These are phyloP conservation scores for Melanophora roralis DNA, from an alignment of 2,888 invertebrate species.

Conservation along the genomic window DNA sequence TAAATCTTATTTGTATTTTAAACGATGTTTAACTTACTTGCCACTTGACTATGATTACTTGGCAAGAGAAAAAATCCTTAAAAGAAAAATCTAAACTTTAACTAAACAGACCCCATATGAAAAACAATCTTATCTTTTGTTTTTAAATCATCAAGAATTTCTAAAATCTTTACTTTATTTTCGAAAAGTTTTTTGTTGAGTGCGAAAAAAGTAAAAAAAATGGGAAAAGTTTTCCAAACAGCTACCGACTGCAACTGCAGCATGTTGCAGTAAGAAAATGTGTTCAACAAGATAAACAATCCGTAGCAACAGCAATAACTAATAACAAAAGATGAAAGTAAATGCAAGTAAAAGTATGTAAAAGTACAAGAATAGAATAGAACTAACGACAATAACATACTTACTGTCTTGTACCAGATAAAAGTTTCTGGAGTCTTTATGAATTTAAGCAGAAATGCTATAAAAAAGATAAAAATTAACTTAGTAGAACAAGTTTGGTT, in stretches of 20 bases:
- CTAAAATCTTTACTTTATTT: slow-evolving; percentile 38
- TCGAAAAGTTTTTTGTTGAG: slow-evolving; percentile 20
- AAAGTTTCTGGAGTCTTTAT: neutral
- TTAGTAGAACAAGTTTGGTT: slow-evolving; percentile 11
- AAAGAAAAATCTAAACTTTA: neutral
- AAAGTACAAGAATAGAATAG: too few relatives aligned
- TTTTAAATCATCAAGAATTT: slow-evolving; percentile 49
- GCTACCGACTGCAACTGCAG: neutral
- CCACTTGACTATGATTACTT: slow-evolving; percentile 18
- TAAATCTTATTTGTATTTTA: neutral
- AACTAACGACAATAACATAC: neutral
- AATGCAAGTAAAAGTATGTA: neutral
- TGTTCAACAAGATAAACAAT: slow-evolving; percentile 42
- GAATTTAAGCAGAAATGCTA: slow-evolving; percentile 9
- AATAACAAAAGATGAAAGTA: neutral
- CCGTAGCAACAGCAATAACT: neutral
- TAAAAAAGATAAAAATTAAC: neutral
- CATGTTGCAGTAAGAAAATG: slow-evolving; percentile 8
- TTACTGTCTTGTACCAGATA: neutral
- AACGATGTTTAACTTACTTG: slow-evolving; percentile 17
- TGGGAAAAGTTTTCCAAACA: slow-evolving; percentile 15
- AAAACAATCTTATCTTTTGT: slow-evolving; percentile 29
- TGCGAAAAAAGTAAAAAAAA: neutral
- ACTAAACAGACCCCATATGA: slow-evolving; percentile 18
- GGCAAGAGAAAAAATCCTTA: neutral